A percentile compares a stretch with the other conserved stretches of the same genome.
These are phyloP conservation scores for Danaus melanippus DNA, from an alignment of 1,140 invertebrate genomes.

Conservation along the genomic window DNA sequence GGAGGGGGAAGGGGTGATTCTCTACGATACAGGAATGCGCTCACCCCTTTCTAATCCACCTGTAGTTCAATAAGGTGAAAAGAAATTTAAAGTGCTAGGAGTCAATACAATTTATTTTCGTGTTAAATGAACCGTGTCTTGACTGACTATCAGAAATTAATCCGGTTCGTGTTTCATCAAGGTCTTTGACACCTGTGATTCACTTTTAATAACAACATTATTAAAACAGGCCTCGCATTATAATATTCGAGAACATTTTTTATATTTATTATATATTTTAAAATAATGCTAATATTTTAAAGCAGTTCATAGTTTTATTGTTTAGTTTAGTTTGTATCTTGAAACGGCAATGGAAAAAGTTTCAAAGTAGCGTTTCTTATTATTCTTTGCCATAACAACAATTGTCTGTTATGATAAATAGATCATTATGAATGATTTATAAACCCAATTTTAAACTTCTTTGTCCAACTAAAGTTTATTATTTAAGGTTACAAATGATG, in stretches of 20 bases:
- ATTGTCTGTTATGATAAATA: slow-evolving; percentile 15
- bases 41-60: slow-evolving; percentile 42
- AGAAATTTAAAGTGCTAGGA: slow-evolving; percentile 21
- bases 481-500: no score
- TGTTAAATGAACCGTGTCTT: no score
- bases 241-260: no score
- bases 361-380: slow-evolving; percentile 12
- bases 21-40: slow-evolving; percentile 51
- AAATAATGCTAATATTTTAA: no score
- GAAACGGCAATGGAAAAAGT: slow-evolving; percentile 4
- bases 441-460: slow-evolving; percentile 8
- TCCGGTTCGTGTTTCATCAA: no score
- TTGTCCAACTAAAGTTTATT: slow-evolving; percentile 3
- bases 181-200: no score
- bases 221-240: no score
- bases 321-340: neutral
- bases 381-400: slow-evolving; percentile 15
- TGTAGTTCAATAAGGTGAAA: slow-evolving; percentile 40
- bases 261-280: no score
- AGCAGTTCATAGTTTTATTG: neutral
- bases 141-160: no score
- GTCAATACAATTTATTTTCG: neutral
- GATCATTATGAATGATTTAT: slow-evolving; percentile 19
- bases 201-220: no score
- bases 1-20: slow-evolving; percentile 25